These are phyloP conservation scores for Elmis aenea DNA, from an alignment of 2,888 invertebrate genomes.

Conservation along the genomic window DNA sequence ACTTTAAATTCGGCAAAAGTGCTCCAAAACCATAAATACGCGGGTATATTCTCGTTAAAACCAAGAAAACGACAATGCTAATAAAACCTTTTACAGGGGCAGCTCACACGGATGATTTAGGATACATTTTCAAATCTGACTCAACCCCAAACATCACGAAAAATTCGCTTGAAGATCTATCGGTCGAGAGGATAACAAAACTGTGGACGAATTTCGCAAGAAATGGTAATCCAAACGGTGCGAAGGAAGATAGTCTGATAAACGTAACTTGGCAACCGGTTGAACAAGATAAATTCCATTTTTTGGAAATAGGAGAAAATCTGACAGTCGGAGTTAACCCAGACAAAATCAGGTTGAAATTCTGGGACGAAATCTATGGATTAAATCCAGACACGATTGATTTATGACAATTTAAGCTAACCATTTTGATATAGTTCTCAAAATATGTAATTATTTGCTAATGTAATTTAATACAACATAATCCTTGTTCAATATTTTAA, in stretches of 20 bases:
- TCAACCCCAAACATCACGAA: slow-evolving; percentile 11
- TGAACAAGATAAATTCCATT: slow-evolving; percentile 12
- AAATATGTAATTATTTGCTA: too few species aligned
- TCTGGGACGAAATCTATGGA: slow-evolving; percentile 19
- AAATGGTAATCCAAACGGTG: slow-evolving; percentile 8
- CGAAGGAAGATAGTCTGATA: slow-evolving; percentile 12
- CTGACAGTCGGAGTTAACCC: slow-evolving; percentile 9
- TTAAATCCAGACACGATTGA: slow-evolving; percentile 6
- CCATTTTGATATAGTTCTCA: too few species aligned
- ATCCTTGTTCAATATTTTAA: too few species aligned
- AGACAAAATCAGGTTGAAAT: slow-evolving; percentile 18
- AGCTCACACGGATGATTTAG: slow-evolving; percentile 22
- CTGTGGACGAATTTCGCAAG: slow-evolving; percentile 23
- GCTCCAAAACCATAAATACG: slow-evolving; percentile 21
- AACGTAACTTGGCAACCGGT: slow-evolving; percentile 13
- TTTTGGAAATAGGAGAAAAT: slow-evolving; percentile 11
- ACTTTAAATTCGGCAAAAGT: slow-evolving; percentile 21
- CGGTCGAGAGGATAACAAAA: slow-evolving; percentile 12
- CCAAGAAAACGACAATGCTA: neutral
- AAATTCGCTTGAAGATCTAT: slow-evolving; percentile 10
- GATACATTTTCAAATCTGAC: slow-evolving; percentile 20
- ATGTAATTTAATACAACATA: too few species aligned
- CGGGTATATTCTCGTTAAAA: slow-evolving; percentile 30
- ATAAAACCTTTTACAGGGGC: slow-evolving; percentile 16
- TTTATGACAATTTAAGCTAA: too few species aligned